phyloP scores from a whole-genome alignment of 2,113 vertebrate genomes.

The Hucho hucho region DNA sequence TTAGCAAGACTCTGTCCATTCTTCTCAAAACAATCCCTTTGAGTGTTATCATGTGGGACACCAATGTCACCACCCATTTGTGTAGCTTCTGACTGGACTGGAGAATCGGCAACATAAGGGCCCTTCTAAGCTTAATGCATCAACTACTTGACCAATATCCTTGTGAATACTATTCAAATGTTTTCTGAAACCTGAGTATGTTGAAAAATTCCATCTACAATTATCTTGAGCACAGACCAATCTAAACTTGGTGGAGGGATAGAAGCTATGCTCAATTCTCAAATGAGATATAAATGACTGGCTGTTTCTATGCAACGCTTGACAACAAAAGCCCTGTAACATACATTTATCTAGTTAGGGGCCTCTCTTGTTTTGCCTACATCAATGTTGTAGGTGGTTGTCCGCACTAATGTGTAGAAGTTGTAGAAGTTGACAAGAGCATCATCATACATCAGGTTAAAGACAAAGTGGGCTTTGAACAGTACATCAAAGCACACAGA shows the following conservation, averaged over 20 bases:
- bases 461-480: constrained; percentile 38
- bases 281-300: no score
- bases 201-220: constrained; percentile 24
- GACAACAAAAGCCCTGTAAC: constrained; percentile 32
- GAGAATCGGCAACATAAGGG: constrained; percentile 4
- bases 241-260: constrained; percentile 31
- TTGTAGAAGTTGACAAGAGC: constrained; percentile 28
- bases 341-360: constrained; percentile 24
- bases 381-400: constrained; percentile 43
- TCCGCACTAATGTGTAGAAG: constrained; percentile 40
- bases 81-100: constrained; percentile 3
- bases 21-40: not conserved
- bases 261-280: constrained; percentile 24
- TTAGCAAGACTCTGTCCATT: constrained; percentile 11
- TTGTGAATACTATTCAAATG: constrained; percentile 21
- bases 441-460: constrained; percentile 38
- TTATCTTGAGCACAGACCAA: constrained; percentile 31
- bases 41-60: no score
- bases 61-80: not conserved
- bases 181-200: constrained; percentile 30
- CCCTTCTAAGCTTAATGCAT: not conserved
- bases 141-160: constrained; percentile 14
- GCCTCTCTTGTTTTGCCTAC: constrained; percentile 28
- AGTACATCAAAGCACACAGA: constrained; percentile 30
- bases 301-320: constrained; percentile 14